These are phyloP conservation scores for Psilopsiagon aurifrons DNA, from an alignment of 2,113 vertebrate genomes.

Conservation along the genomic window DNA sequence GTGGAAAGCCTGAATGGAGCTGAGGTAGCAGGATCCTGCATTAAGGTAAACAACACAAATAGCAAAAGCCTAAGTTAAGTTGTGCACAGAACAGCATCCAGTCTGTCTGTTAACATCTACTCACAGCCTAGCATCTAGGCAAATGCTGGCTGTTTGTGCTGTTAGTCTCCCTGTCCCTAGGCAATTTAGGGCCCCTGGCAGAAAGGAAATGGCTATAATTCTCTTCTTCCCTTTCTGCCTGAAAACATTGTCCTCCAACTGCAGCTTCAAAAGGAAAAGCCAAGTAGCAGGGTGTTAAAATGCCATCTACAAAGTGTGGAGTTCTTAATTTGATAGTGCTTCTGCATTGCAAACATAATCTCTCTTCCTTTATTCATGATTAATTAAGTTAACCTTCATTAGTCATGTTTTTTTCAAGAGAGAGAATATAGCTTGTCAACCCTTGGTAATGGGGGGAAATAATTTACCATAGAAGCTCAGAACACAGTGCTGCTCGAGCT, in stretches of 20 bases:
- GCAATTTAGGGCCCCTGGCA: background rate
- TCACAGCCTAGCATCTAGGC: background rate
- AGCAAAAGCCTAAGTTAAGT: background rate
- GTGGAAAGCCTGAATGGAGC: constrained; percentile 76
- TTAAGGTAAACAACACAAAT: constrained; percentile 64
- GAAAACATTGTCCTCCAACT: background rate
- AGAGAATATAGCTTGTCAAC: background rate
- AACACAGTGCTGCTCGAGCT: background rate
- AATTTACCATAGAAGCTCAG: background rate
- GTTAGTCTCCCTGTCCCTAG: background rate
- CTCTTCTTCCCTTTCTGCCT: background rate
- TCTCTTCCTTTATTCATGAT: background rate
- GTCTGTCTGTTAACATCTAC: fast-evolving
- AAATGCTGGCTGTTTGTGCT: background rate
- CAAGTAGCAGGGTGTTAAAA: background rate
- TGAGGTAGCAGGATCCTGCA: constrained; percentile 62
- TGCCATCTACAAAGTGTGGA: background rate
- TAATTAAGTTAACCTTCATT: background rate
- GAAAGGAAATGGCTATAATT: background rate
- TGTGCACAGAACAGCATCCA: background rate
- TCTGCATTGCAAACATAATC: background rate
- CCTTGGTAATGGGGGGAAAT: background rate
- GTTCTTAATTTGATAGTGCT: background rate
- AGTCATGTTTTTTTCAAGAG: background rate
- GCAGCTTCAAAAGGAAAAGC: background rate